Evolutionary conservation across 2,888 invertebrate genomes (phyloP).

Genomic region (Stenoptilia bipunctidactyla): DNA sequence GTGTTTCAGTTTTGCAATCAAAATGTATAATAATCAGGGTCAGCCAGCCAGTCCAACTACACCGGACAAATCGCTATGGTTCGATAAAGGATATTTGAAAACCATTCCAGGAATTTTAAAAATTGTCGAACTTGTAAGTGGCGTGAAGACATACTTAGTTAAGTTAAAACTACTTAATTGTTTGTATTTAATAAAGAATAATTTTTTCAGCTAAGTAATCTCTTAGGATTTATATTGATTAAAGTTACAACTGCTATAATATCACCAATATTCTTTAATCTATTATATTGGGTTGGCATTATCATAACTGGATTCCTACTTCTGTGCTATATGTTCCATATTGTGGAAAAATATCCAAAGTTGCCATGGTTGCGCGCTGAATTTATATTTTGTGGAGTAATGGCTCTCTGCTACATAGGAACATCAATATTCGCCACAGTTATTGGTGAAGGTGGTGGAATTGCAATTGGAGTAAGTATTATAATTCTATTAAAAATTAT

Average conservation of each 20-base stretch:
- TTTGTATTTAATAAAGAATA: conserved; percentile 4
- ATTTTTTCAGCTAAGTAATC: conserved; percentile 71
- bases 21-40: conserved; percentile 22
- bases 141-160: not conserved
- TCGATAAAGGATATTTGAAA: conserved; percentile 78
- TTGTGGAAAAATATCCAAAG: conserved; percentile 83
- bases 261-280: conserved; percentile 81
- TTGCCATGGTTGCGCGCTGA: conserved; percentile 90
- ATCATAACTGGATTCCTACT: conserved; percentile 82
- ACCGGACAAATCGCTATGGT: conserved; percentile 75
- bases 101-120: conserved; percentile 83
- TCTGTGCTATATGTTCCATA: conserved; percentile 83
- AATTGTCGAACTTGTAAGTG: conserved; percentile 78
- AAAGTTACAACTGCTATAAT: conserved; percentile 73
- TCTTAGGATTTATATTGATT: conserved; percentile 86
- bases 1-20: too few species aligned
- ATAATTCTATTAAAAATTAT: not conserved
- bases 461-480: conserved; percentile 81
- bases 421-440: conserved; percentile 80
- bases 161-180: not conserved
- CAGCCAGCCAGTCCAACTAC: conserved; percentile 39
- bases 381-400: conserved; percentile 77
- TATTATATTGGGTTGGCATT: conserved; percentile 84
- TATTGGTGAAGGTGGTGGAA: conserved; percentile 68
- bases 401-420: conserved; percentile 79